Evolutionary conservation across 2,113 vertebrate genomes (phyloP).

Genomic region (Gadus chalcogrammus): DNA sequence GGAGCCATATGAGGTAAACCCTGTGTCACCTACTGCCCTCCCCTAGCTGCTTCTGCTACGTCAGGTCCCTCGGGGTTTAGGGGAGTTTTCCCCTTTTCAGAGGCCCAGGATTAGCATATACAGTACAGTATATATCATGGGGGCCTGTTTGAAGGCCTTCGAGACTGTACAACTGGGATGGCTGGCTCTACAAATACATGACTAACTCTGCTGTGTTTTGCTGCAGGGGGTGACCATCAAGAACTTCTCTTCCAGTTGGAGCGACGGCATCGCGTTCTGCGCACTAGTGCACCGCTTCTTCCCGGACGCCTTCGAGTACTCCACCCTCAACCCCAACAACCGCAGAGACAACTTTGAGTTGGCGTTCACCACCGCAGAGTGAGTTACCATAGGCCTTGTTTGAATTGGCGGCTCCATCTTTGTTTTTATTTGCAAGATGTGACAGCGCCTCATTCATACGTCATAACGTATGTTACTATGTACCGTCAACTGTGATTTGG

Average conservation of each 20-base stretch:
- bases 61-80: constrained; percentile 28
- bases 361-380: constrained; percentile 94
- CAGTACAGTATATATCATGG: too few species aligned
- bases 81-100: not conserved
- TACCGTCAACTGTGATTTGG: too few species aligned
- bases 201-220: not conserved
- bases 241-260: constrained; percentile 99
- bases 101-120: too few species aligned
- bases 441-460: too few species aligned
- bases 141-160: too few species aligned
- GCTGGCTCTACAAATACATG: too few species aligned
- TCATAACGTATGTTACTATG: too few species aligned
- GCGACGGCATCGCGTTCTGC: constrained; percentile 95
- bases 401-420: constrained; percentile 7
- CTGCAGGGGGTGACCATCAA: constrained; percentile 88
- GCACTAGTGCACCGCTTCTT: constrained; percentile 96
- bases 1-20: constrained; percentile 90
- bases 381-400: constrained; percentile 59
- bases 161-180: too few species aligned
- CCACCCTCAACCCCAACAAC: constrained; percentile 85
- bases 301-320: constrained; percentile 92
- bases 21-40: constrained; percentile 12
- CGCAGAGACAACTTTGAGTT: constrained; percentile 92
- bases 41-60: constrained; percentile 24
- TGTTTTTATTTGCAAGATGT: too few species aligned